Conservation (phyloP, 35 echinoderm and acorn worm genomes). For the Apostichopus japonicus region DNA sequence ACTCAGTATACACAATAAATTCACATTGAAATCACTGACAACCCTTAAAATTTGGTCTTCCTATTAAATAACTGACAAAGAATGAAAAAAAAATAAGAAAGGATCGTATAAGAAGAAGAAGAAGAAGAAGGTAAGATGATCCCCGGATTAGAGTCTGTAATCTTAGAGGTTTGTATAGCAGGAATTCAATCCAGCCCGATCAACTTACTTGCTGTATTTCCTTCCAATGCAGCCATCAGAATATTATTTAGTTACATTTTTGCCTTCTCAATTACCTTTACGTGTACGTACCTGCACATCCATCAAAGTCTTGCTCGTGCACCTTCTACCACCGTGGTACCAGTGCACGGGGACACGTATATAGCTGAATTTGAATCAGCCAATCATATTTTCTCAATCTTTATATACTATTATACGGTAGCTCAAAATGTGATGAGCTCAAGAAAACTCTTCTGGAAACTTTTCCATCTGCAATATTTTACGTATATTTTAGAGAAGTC, state of each 20-base stretch:
- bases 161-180: neutral
- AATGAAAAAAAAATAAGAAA: neutral
- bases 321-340: neutral
- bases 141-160: neutral
- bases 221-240: slow-evolving; percentile 16
- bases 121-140: neutral
- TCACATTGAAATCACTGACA: neutral
- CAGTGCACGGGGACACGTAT: too few relatives aligned
- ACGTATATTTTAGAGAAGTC: too few relatives aligned
- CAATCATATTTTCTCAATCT: too few relatives aligned
- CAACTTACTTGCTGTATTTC: neutral
- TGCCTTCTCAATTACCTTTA: neutral
- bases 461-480: too few relatives aligned
- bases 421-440: too few relatives aligned
- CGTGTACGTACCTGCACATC: neutral
- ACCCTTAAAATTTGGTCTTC: neutral
- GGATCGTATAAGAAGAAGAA: neutral
- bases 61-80: neutral
- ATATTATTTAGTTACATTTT: neutral
- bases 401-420: too few relatives aligned
- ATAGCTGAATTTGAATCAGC: too few relatives aligned
- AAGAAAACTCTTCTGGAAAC: too few relatives aligned
- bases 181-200: neutral
- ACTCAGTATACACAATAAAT: neutral
- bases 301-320: neutral